Evolutionary conservation across 2,797 vertebrate species (phyloP).

Genomic region (Rhinogobio ventralis): DNA sequence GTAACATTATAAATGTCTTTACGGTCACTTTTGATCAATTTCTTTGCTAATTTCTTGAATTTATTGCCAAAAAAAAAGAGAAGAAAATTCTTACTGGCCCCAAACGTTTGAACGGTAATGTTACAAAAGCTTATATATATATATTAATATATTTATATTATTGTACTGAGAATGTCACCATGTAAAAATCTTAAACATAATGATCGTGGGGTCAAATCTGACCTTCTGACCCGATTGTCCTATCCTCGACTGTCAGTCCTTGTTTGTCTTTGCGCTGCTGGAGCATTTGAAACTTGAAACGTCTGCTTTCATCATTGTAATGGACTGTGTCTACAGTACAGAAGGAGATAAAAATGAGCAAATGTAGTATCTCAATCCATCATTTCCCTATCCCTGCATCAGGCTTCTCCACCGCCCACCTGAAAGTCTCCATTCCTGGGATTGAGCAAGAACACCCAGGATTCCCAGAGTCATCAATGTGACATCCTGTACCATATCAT

Average conservation of each 20-base stretch:
- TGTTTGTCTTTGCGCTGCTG: neutral
- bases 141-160: no score
- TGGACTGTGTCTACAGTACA: constrained; percentile 15
- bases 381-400: constrained; percentile 18
- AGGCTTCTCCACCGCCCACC: neutral
- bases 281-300: neutral
- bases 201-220: neutral
- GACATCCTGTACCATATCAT: constrained; percentile 53
- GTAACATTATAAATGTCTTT: no score
- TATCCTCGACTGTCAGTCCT: neutral
- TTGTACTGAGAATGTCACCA: no score
- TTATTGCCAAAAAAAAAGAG: no score
- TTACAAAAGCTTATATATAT: no score
- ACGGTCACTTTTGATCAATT: no score
- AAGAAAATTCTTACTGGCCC: no score
- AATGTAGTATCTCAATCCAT: constrained; percentile 14
- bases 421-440: neutral
- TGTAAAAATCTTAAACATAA: no score
- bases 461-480: constrained; percentile 44
- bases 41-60: no score
- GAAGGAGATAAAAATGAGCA: constrained; percentile 2
- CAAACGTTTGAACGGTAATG: no score
- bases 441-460: constrained; percentile 70
- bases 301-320: neutral
- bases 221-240: neutral